Evolutionary conservation across 1,140 invertebrate species (phyloP), one percentile per base, ranked within the genome.

Genomic region (Aphelinus atriplicis): DNA sequence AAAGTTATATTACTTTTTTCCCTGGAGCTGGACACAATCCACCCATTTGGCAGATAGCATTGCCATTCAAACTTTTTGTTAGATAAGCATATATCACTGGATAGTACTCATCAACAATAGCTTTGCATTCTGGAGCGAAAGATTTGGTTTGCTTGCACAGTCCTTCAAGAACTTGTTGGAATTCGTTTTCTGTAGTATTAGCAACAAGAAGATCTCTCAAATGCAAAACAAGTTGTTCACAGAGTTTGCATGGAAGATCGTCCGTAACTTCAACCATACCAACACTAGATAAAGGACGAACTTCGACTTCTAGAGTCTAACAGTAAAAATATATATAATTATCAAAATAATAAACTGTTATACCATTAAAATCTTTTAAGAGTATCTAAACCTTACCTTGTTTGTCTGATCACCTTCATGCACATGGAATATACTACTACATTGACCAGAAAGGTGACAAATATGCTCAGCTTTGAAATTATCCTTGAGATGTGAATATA

Each of bases 171-270:
- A 96, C 91, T 81, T 91, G 86, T 82, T 93, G 90, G 84, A 97
- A 97, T 88, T 96, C 94, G 1, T 85, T 76, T 84, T 95, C 92
- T 0, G 95, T 96, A 1, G 95, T 96, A 81, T 97, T 96, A n/a
- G 95, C 92, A 48, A 95, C 89, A 0, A 97, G 84, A 43, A 95
- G 88, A 84, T 96, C 93, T 74, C 90, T 91, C 73, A 96, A 86
- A 88, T 97, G 95, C 53, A 87, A 86, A 0, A 96, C 93, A 45
- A 96, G 82, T 84, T 95, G 93, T 81, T 95, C 91, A 83, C 95
- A 97, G 61, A 97, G 90, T 77, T 96, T 93, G 83, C 95, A 97
- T 26, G 95, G 92, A 53, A 95, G 84, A 84, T 95, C 94, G 81
- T 94, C 93, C 61, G 71, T 77, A 2, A 90, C 80, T 68, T 86